Evolutionary conservation across 2,797 vertebrate species (phyloP), one percentile per base, ranked within the genome.

Genomic region (Alectoris magna): DNA sequence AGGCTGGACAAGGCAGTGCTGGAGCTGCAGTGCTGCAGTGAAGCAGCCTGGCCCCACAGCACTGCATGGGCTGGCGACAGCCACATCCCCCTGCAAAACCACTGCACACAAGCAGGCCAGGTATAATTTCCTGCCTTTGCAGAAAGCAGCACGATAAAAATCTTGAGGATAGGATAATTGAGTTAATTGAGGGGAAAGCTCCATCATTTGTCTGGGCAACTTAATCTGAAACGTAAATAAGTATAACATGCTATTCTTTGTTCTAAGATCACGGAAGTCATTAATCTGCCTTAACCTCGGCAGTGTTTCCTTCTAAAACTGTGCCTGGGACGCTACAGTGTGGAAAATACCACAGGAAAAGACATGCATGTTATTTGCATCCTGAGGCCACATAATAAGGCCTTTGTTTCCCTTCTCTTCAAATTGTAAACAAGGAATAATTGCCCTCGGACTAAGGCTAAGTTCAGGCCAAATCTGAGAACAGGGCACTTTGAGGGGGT

Each of bases 211-310:
- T 91, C 91, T 68, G n/a, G 55, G 59, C 6, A 15, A 82, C 84
- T 91, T 91, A 48, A 92, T 94, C 92, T 95, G 72, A 41, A 90
- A 84, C 4, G 1, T 86, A 86, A 88, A 88, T 92, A 93, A 96
- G 92, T 91, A 22, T 95, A 93, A 75, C 75, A 3, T 62, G 90
- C 73, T 93, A 76, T 93, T 93, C 91, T 94, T 95, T 95, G 88
- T 94, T 92, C 90, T 84, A 12, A 89, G 90, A 91, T 80, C 90
- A 86, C 14, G 59, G 95, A 95, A 94, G 79, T 94, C 94, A 96
- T 95, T 92, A 94, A 88, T 94, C 89, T 91, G 88, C 93, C 74
- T 92, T 94, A 95, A 88, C 94, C 93, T 95, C 90, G 73, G 85
- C 92, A 87, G 73, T 81, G 29, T 88, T 95, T 95, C 89, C 88